phyloP scores from a whole-genome alignment of 2,888 invertebrate species.

The Drosophila falleni region DNA sequence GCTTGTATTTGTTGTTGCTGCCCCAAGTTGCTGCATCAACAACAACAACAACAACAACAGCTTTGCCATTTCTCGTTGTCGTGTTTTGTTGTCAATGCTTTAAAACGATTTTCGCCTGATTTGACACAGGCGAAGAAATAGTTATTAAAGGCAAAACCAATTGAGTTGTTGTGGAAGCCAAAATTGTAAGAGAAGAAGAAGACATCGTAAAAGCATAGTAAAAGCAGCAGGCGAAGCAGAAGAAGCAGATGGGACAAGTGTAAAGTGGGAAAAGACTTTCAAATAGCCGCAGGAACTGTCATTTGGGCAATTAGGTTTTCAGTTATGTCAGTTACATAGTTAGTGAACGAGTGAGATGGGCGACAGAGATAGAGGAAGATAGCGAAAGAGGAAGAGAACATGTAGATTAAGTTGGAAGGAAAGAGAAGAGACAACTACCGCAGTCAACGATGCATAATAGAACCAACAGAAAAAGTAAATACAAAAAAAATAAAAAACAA shows the following conservation, averaged over 20 bases:
- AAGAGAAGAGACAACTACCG: conserved; percentile 17
- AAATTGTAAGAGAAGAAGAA: background rate
- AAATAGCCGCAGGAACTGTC: conserved; percentile 61
- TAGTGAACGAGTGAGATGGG: background rate
- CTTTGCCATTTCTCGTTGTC: conserved; percentile 46
- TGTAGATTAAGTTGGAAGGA: too few species aligned
- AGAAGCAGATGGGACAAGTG: background rate
- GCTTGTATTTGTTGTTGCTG: conserved; percentile 39
- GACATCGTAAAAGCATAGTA: background rate
- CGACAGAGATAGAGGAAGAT: too few species aligned
- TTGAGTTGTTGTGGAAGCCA: conserved; percentile 66
- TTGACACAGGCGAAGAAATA: conserved; percentile 73
- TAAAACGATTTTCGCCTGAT: conserved; percentile 80
- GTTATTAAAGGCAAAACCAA: conserved; percentile 69
- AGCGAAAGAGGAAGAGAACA: background rate
- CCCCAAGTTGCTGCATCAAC: conserved; percentile 50
- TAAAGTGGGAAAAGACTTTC: conserved; percentile 40
- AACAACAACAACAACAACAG: conserved; percentile 19
- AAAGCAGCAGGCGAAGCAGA: background rate
- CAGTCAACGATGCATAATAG: conserved; percentile 69
- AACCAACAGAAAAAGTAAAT: conserved; percentile 27
- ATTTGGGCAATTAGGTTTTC: conserved; percentile 65
- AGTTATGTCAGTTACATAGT: conserved; percentile 51
- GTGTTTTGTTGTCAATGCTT: conserved; percentile 76
- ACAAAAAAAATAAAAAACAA: conserved; percentile 4